These are phyloP conservation scores for Coptotermes formosanus DNA, from an alignment of 1,140 invertebrate genomes.

Conservation along the genomic window DNA sequence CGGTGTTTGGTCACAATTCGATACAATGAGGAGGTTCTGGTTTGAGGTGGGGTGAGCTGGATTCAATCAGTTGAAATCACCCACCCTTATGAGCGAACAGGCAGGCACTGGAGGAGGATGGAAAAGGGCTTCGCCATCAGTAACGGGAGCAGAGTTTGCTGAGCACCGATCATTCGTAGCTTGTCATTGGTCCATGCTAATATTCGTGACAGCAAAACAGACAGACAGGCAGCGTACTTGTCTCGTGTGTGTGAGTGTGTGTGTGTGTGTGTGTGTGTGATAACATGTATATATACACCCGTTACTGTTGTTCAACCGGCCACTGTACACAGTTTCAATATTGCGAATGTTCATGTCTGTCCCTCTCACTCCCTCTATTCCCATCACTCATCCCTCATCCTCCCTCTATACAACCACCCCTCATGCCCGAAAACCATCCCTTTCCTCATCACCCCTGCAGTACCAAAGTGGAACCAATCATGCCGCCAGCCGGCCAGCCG, in stretches of 20 bases:
- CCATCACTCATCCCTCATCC: not conserved
- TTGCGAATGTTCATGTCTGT: constrained; percentile 25
- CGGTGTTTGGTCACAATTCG: not conserved
- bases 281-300: constrained; percentile 3
- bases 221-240: not conserved
- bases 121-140: not conserved
- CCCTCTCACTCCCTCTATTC: not conserved
- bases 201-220: constrained; percentile 1
- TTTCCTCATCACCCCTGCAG: not conserved
- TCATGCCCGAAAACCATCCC: constrained; percentile 23
- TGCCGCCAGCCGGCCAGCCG: constrained; percentile 24
- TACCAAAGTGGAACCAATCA: constrained; percentile 22
- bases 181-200: constrained; percentile 15
- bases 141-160: not conserved
- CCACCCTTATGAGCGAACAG: not conserved
- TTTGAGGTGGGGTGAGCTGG: not conserved
- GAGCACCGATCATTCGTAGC: not conserved
- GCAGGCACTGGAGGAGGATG: not conserved
- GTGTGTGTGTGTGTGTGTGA: not conserved
- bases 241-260: no score
- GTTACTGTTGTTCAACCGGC: not conserved
- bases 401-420: not conserved
- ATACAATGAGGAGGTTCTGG: constrained; percentile 8
- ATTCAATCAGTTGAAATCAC: constrained; percentile 17
- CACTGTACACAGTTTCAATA: constrained; percentile 30